Evolutionary conservation across 2,888 invertebrate species (phyloP), one percentile per base, ranked within the genome.

Genomic region (Platycheirus rosarum): DNA sequence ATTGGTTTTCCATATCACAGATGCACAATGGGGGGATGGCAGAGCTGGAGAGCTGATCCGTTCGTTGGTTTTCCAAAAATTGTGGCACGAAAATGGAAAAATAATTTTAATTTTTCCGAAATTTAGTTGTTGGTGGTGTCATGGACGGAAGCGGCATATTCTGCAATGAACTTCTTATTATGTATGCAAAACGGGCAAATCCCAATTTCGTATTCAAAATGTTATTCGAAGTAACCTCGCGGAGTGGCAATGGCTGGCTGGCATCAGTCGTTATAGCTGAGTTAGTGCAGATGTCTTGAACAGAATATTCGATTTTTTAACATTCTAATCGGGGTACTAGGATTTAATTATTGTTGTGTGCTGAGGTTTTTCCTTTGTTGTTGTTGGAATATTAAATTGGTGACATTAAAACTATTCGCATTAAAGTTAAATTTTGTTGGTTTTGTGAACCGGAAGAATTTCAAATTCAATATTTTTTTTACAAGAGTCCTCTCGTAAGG

Each of bases 191-290:
- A 77, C 71, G 68, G 62, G 16, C 32, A 63, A 82, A 77, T 76
- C 49, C 48, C 66, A 55, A 82, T 82, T 82, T 82, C 77, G 71
- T 82, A 82, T 82, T 82, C 82, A 82, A 82, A 82, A 68, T 77
- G 82, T 82, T 65, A 78, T 78, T 48, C 74, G 48, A 55, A 46
- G 74, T 74, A 79, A 79, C 63, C 69, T 79, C 63, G 29, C 16
- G 20, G 63, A 69, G 46, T 63, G 62, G 40, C 44, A 62, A 35
- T 53, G 35, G 57, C 42, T 42, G 23, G 40, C 14, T 60, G 42
- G 57, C 42, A 23, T 40, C 23, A 23, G 73, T 51, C 35, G 55
- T 55, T 55, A 55, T 53, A 49, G 57, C 57, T 66, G 42, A 57
- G 49, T 37, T 40, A 62, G 49, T 65, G 65, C 77, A 78, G 74